Conservation (phyloP, 2,797 vertebrate species). For the Gobionotothen gibberifrons region DNA sequence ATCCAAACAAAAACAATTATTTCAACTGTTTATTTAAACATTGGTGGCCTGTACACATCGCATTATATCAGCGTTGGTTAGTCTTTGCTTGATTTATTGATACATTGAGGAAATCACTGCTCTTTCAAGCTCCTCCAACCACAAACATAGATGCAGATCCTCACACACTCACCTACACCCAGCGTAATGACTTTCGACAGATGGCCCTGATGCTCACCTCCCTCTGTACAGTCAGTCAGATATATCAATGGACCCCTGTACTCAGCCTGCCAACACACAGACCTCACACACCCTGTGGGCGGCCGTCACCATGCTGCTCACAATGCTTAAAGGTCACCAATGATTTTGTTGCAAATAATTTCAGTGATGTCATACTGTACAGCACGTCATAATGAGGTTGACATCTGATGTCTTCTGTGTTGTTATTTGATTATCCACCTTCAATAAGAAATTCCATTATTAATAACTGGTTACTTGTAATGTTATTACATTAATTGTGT, state of each 20-base stretch:
- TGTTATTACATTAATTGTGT: too few species aligned
- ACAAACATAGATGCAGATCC: constrained; percentile 63
- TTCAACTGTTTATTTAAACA: neutral
- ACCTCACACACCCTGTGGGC: constrained; percentile 17
- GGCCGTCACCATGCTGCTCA: neutral
- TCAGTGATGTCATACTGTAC: too few species aligned
- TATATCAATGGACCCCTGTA: constrained; percentile 73
- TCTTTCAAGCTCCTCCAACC: constrained; percentile 40
- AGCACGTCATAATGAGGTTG: too few species aligned
- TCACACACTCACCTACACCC: constrained; percentile 63
- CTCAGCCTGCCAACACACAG: constrained; percentile 57
- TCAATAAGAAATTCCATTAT: neutral
- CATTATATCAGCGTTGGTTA: neutral
- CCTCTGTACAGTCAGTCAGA: constrained; percentile 68
- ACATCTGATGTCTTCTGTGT: neutral
- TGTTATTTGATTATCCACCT: neutral
- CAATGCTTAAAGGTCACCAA: constrained; percentile 4
- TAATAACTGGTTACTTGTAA: too few species aligned
- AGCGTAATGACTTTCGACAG: constrained; percentile 76
- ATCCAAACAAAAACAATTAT: neutral
- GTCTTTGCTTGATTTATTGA: constrained; percentile 6
- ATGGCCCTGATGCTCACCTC: constrained; percentile 48
- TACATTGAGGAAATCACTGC: neutral
- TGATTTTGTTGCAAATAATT: neutral
- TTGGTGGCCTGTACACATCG: neutral